These are phyloP conservation scores for Phenganax marumi DNA, from an alignment of 92 coral and sea anemone genomes.

Conservation along the genomic window DNA sequence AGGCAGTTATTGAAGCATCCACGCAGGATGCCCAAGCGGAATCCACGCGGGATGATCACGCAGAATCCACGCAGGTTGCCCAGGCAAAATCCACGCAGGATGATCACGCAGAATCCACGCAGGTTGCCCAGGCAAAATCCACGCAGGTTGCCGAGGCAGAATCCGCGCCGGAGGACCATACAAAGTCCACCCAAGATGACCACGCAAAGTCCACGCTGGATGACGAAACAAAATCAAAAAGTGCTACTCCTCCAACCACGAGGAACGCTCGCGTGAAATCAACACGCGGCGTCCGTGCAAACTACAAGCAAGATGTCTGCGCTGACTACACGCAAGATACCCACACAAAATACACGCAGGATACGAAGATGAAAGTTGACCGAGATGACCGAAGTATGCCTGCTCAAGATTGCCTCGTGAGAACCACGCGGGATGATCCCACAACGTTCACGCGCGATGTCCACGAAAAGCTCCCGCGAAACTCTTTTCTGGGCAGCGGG, in stretches of 20 bases:
- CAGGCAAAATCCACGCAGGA: background rate
- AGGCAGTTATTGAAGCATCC: background rate
- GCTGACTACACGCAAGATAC: background rate
- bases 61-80: background rate
- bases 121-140: background rate
- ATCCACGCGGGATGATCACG: background rate
- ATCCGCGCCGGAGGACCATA: background rate
- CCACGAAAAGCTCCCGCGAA: background rate
- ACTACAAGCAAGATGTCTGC: slow-evolving; percentile 10
- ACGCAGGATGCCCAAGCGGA: background rate
- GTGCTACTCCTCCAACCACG: too few species aligned
- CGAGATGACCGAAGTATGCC: too few species aligned
- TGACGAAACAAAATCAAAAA: too few species aligned
- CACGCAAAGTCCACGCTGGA: too few species aligned
- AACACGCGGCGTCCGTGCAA: background rate
- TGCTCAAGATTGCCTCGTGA: too few species aligned
- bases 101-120: slow-evolving; percentile 9
- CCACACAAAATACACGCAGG: background rate
- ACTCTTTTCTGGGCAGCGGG: background rate
- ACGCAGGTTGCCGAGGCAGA: too few species aligned
- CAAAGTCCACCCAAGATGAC: background rate
- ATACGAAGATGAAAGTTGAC: too few species aligned
- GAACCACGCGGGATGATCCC: too few species aligned
- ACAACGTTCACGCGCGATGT: background rate
- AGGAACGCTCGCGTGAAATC: background rate